Evolutionary conservation across 2,797 vertebrate species (phyloP).

Genomic region (Bradypodion pumilum): DNA sequence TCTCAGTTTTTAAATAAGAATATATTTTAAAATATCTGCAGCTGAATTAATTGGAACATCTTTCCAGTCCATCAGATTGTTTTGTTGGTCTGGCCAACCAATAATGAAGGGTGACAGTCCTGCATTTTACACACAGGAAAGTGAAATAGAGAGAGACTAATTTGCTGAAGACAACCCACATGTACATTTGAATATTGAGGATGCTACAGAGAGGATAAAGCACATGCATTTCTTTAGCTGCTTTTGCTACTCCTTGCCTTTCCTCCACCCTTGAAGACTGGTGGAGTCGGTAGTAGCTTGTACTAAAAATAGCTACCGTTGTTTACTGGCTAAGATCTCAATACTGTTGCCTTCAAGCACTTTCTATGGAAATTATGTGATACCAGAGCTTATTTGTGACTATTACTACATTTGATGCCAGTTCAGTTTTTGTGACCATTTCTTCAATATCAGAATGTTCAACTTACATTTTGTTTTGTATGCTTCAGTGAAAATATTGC

Average conservation of each 20-base stretch:
- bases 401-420: neutral
- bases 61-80: neutral
- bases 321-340: neutral
- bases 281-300: neutral
- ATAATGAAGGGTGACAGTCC: neutral
- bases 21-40: neutral
- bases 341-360: slow-evolving; percentile 12
- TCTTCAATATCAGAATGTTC: neutral
- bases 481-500: neutral
- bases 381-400: neutral
- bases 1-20: no score
- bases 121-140: neutral
- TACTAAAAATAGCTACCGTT: neutral
- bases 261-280: neutral
- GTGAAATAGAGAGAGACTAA: neutral
- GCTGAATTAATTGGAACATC: neutral
- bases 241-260: neutral
- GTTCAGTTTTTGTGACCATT: slow-evolving; percentile 4
- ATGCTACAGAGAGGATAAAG: neutral
- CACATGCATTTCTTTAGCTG: neutral
- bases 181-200: neutral
- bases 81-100: neutral
- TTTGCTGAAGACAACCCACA: neutral
- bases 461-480: neutral
- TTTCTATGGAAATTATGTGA: slow-evolving; percentile 1